Evolutionary conservation across 2,113 vertebrate species (phyloP).

Genomic region (Gymnogyps californianus): DNA sequence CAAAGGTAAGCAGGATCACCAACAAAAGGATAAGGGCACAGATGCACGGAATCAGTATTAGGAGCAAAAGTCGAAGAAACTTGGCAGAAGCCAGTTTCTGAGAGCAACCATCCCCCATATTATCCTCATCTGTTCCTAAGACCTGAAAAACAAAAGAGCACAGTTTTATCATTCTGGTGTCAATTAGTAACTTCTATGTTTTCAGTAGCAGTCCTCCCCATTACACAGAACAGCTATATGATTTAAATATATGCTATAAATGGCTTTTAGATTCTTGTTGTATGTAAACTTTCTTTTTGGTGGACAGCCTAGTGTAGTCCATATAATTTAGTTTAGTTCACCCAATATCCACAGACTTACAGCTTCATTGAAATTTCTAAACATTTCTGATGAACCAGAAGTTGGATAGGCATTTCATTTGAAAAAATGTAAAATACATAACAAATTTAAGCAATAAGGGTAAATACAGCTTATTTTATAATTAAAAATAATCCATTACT

Average conservation of each 20-base stretch:
- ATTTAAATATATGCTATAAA: background rate
- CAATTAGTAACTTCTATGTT: background rate
- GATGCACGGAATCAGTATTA: constrained; percentile 81
- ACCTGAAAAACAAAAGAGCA: constrained; percentile 63
- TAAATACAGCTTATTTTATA: background rate
- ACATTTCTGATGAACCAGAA: background rate
- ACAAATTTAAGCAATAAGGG: background rate
- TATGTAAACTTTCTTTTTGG: background rate
- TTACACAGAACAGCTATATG: background rate
- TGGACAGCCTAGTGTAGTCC: background rate
- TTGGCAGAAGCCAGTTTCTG: constrained; percentile 75
- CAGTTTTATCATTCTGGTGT: background rate
- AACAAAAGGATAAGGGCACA: constrained; percentile 80
- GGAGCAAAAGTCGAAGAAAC: constrained; percentile 75
- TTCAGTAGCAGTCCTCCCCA: background rate
- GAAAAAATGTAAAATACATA: background rate
- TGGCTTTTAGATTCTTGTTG: background rate
- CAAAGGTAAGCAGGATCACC: constrained; percentile 77
- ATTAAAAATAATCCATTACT: background rate
- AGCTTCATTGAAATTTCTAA: background rate
- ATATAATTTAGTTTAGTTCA: background rate
- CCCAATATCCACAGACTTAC: background rate
- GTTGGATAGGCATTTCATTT: background rate
- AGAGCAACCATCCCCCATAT: constrained; percentile 75
- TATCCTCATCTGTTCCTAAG: constrained; percentile 71